Conservation (phyloP, 2,888 invertebrate species). For the Caenorhabditis wallacei region DNA sequence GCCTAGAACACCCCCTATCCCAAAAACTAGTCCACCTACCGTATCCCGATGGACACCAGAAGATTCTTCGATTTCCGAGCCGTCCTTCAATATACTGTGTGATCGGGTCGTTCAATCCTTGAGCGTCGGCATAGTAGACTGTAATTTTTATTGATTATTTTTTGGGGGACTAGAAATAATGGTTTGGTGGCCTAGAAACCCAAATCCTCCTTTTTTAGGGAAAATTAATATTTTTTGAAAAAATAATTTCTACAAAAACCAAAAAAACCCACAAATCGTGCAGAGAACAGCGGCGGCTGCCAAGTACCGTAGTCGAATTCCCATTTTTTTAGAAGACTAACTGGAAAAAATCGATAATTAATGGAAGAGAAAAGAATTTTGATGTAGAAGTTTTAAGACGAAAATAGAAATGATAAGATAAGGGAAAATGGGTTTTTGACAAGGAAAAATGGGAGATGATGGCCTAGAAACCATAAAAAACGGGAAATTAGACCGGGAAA, state of each 20-base stretch:
- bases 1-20: too few species aligned
- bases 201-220: not conserved
- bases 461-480: not conserved
- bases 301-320: conserved; percentile 61
- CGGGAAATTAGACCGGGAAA: not conserved
- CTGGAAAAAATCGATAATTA: conserved; percentile 22
- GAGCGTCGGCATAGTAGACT: conserved; percentile 78
- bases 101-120: conserved; percentile 82
- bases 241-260: not conserved
- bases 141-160: conserved; percentile 54
- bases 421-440: not conserved
- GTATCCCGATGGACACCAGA: conserved; percentile 83
- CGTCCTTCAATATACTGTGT: conserved; percentile 83
- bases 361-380: not conserved
- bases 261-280: conserved; percentile 54
- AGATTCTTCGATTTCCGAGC: conserved; percentile 82
- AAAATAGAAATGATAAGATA: conserved; percentile 48
- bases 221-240: not conserved
- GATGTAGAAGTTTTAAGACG: not conserved
- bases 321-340: conserved; percentile 36
- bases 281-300: conserved; percentile 48
- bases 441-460: not conserved
- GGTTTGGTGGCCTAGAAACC: not conserved
- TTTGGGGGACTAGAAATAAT: too few species aligned
- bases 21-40: conserved; percentile 72